Conservation (phyloP, 2,113 vertebrate genomes). For the Eretmochelys imbricata region DNA sequence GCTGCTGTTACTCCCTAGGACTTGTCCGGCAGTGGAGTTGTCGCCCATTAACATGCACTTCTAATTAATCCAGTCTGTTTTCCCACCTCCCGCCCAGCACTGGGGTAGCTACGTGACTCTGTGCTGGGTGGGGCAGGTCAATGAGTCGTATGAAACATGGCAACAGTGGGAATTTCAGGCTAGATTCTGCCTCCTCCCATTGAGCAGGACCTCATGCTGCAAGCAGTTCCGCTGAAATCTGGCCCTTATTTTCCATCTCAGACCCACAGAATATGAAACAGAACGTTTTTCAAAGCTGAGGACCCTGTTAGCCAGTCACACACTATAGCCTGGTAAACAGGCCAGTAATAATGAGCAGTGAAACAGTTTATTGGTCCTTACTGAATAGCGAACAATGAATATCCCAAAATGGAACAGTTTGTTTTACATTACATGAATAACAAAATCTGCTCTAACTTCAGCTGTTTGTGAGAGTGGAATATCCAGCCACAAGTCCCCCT, state of each 20-base stretch:
- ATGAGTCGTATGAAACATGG: fast-evolving
- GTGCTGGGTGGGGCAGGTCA: not conserved
- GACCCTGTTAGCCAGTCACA: not conserved
- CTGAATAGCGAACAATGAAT: conserved; percentile 4
- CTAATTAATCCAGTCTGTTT: not conserved
- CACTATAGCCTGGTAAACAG: not conserved
- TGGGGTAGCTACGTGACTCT: not conserved
- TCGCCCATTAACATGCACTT: not conserved
- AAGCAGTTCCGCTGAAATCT: not conserved
- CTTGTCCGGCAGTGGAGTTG: not conserved
- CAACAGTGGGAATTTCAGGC: not conserved
- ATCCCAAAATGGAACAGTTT: not conserved
- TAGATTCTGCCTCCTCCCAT: not conserved
- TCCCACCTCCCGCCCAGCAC: not conserved
- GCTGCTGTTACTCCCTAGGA: not conserved
- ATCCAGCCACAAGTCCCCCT: not conserved
- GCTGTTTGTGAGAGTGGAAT: not conserved
- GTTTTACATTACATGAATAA: not conserved
- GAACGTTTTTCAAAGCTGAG: not conserved
- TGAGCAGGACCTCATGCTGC: not conserved
- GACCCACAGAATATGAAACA: not conserved
- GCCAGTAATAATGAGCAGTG: conserved; percentile 19
- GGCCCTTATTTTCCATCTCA: not conserved
- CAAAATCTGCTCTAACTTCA: not conserved
- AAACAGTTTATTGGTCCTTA: conserved; percentile 49